Base-by-base conservation (phyloP, 2,888 invertebrate species). In the Halictus ligatus region DNA sequence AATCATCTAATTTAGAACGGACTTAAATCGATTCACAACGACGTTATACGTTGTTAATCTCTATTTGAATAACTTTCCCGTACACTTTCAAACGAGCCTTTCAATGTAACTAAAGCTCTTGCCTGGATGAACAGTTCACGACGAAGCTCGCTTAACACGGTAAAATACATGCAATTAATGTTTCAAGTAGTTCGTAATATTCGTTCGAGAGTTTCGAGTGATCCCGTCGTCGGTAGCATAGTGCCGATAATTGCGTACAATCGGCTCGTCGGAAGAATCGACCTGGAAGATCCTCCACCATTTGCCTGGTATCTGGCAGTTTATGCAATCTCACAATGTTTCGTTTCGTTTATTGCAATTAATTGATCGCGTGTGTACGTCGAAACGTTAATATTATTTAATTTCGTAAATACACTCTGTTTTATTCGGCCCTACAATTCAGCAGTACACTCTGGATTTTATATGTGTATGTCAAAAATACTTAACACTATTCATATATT, bases 91-190 rank as follows among this genome's bases (percentile, higher is more conserved):
- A 58, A n/a, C 74, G 15, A 40, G 54, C 50, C 74, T 40, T 35
- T 35, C 50, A n/a, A n/a, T 50, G 13, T 21, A 75, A 75, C 74
- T 54, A 35, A 54, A 6, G 54, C 50, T 35, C 74, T 54, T 54
- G 5, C 3, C 54, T 54, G 43, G 40, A 29, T 25, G 40, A 76
- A 76, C 13, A 35, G 50, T 69, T 78, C 69, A 69, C 21, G 48
- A 43, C 69, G 35, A 46, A 50, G 21, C 35, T 21, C 50, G 35
- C 35, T 5, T 50, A 48, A 48, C 69, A 13, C n/a, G 64, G 46
- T 69, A 69, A 78, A 64, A 78, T 78, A 48, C 29, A 50, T 67
- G 40, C 35, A 46, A 50, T 50, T 78, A 69, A 48, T 35, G 58
- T 64, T 67, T 50, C 69, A 21, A 64, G 69, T 69, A 54, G 60